phyloP scores from a whole-genome alignment of 2,888 invertebrate genomes.

The Drosophila mayaguana region DNA sequence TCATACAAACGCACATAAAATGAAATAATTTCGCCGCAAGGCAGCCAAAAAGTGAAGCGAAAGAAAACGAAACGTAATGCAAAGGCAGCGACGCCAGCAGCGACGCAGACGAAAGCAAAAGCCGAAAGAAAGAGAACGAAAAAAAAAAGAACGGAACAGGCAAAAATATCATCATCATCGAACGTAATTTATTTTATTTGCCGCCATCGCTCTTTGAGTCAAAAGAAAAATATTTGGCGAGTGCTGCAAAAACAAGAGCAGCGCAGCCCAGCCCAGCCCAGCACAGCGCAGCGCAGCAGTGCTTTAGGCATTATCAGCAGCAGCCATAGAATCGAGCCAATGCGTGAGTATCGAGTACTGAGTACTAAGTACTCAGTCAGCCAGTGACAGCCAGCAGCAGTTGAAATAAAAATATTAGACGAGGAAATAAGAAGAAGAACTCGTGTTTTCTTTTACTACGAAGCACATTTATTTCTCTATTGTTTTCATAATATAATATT shows the following conservation, averaged over 20 bases:
- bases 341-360: slow-evolving; percentile 1
- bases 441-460: slow-evolving; percentile 15
- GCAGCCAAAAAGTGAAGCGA: slow-evolving; percentile 24
- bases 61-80: slow-evolving; percentile 15
- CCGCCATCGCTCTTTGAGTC: slow-evolving; percentile 48
- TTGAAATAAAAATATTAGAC: slow-evolving; percentile 21
- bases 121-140: not conserved
- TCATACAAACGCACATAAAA: slow-evolving; percentile 25
- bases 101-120: slow-evolving; percentile 18
- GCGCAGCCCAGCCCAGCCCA: not conserved
- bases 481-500: slow-evolving; percentile 24
- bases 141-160: slow-evolving; percentile 4
- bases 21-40: slow-evolving; percentile 66
- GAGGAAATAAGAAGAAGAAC: not conserved
- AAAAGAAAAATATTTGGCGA: slow-evolving; percentile 65
- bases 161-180: slow-evolving; percentile 62
- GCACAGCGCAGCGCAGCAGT: not conserved
- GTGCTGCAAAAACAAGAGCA: slow-evolving; percentile 21
- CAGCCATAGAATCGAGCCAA: not conserved
- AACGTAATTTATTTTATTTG: slow-evolving; percentile 66
- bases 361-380: not conserved
- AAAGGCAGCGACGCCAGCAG: slow-evolving; percentile 1
- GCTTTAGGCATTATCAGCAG: slow-evolving; percentile 14
- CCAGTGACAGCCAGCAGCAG: not conserved
- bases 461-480: slow-evolving; percentile 10